Evolutionary conservation across 2,113 vertebrate species (phyloP).

Genomic region (Cynopterus brachyotis): DNA sequence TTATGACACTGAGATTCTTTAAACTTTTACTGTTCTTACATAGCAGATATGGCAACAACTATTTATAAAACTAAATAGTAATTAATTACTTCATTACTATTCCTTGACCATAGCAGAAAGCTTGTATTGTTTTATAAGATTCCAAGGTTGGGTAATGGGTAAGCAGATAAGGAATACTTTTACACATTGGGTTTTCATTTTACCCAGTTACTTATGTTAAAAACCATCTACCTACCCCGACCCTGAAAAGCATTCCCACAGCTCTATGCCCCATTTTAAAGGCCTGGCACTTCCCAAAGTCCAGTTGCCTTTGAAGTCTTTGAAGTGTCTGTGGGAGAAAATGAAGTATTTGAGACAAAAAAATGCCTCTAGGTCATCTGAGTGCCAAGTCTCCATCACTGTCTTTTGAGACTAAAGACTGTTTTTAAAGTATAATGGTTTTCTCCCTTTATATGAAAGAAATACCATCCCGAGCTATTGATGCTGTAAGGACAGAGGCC

Average conservation of each 20-base stretch:
- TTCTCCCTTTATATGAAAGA: neutral
- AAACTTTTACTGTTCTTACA: neutral
- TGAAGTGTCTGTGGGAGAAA: constrained; percentile 53
- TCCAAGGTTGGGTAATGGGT: neutral
- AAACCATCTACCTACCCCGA: neutral
- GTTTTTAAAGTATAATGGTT: neutral
- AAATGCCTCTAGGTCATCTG: constrained; percentile 1
- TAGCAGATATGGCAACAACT: neutral
- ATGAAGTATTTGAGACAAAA: constrained; percentile 25
- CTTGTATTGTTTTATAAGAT: constrained; percentile 1
- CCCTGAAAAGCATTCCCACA: neutral
- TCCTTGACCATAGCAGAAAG: neutral
- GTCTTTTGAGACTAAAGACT: constrained; percentile 26
- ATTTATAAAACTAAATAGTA: constrained; percentile 24
- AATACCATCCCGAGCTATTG: neutral
- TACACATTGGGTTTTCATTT: neutral
- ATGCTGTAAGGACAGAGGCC: neutral
- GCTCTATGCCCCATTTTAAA: constrained; percentile 59
- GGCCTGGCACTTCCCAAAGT: neutral
- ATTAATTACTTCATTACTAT: neutral
- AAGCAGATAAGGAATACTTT: neutral
- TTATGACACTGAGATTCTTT: neutral
- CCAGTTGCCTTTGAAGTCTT: constrained; percentile 58
- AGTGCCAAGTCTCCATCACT: neutral
- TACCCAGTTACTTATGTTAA: neutral